A percentile compares a stretch with the other conserved stretches of the same genome.
Evolutionary conservation across 2,888 invertebrate species (phyloP).

Genomic region (Euphydryas editha): DNA sequence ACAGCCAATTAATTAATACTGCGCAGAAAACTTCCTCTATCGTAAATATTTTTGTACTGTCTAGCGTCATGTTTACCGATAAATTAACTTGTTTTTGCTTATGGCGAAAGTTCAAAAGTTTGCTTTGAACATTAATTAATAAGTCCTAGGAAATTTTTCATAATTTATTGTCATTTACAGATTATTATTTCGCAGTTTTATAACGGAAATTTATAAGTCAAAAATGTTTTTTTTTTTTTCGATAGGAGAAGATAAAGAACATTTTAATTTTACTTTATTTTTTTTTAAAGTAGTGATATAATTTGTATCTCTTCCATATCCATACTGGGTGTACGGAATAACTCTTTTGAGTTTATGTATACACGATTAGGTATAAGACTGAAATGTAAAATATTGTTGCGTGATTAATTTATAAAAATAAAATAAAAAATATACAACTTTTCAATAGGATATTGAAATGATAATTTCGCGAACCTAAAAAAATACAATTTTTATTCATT

Average conservation of each 20-base stretch:
- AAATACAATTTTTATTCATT: too few species aligned
- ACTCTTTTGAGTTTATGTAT: too few species aligned
- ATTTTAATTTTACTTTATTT: neutral
- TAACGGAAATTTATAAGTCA: neutral
- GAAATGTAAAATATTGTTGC: too few species aligned
- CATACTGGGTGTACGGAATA: too few species aligned
- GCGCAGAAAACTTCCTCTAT: slow-evolving; percentile 12
- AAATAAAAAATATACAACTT: too few species aligned
- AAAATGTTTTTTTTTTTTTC: neutral
- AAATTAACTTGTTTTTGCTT: slow-evolving; percentile 15
- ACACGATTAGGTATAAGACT: too few species aligned
- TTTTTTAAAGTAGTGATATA: too few species aligned
- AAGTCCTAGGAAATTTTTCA: slow-evolving; percentile 7
- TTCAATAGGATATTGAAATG: too few species aligned
- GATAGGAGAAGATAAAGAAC: neutral
- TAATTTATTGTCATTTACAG: slow-evolving; percentile 11
- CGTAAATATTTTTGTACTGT: slow-evolving; percentile 21
- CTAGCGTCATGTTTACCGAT: slow-evolving; percentile 19
- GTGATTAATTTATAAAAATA: too few species aligned
- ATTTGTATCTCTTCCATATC: too few species aligned
- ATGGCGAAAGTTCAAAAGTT: slow-evolving; percentile 5
- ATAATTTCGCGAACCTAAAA: too few species aligned
- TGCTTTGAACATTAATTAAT: slow-evolving; percentile 11
- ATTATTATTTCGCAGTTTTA: neutral
- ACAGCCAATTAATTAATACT: slow-evolving; percentile 20